Percentiles rank a stretch among this genome's conserved stretches.
These are phyloP conservation scores for Coptodon rendalli DNA, from an alignment of 2,113 vertebrate genomes.

Conservation along the genomic window DNA sequence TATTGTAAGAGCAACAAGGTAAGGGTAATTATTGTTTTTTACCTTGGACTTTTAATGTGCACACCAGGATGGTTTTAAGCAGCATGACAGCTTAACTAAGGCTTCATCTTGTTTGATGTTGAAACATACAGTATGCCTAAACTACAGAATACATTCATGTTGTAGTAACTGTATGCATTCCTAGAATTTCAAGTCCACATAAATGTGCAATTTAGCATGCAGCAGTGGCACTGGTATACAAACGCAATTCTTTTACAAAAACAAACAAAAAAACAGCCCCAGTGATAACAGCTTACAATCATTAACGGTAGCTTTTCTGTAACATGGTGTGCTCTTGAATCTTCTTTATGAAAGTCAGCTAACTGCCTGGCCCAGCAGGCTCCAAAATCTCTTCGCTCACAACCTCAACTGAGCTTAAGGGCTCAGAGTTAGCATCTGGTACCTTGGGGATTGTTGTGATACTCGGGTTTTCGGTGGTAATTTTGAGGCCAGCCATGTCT, in stretches of 20 bases:
- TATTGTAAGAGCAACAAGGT: background rate
- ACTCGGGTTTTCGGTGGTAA: background rate
- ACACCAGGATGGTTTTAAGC: slow-evolving; percentile 8
- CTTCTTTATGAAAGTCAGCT: background rate
- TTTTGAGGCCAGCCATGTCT: background rate
- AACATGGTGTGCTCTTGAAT: background rate
- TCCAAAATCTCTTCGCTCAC: background rate
- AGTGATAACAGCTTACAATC: slow-evolving; percentile 7
- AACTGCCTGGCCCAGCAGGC: background rate
- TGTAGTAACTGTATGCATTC: background rate
- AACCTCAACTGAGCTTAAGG: background rate
- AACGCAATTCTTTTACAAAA: background rate
- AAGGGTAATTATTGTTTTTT: background rate
- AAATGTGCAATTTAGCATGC: slow-evolving; percentile 51
- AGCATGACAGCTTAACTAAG: background rate
- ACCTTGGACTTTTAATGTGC: slow-evolving; percentile 32
- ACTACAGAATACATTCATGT: slow-evolving; percentile 26
- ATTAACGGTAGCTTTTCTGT: background rate
- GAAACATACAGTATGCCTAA: background rate
- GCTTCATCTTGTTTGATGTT: background rate
- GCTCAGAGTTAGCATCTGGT: background rate
- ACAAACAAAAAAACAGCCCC: background rate
- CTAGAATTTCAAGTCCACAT: background rate
- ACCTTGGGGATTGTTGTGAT: background rate
- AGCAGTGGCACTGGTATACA: background rate